Conservation (phyloP, 1,140 invertebrate genomes). For the Bombus polaris region DNA sequence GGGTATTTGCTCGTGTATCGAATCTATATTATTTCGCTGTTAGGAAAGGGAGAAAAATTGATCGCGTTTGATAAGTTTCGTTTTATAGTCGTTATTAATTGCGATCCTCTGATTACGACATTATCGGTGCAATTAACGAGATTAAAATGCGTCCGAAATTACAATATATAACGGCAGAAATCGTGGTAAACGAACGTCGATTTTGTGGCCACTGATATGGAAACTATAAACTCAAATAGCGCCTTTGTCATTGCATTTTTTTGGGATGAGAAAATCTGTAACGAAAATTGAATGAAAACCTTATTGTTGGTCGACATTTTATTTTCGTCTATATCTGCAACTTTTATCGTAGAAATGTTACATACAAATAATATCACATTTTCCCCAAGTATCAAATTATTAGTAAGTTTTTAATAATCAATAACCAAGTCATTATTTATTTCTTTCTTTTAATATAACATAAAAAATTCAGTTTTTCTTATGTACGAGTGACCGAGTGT, state of each 20-base stretch:
- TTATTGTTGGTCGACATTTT: not conserved
- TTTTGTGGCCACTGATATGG: not conserved
- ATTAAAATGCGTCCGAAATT: not conserved
- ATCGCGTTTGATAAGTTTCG: constrained; percentile 39
- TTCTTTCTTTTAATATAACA: too few relatives aligned
- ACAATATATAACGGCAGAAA: not conserved
- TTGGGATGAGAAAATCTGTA: not conserved
- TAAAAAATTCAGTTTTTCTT: too few relatives aligned
- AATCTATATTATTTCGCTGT: not conserved
- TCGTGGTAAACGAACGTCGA: not conserved
- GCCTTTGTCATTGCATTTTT: not conserved
- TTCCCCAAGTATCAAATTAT: too few relatives aligned
- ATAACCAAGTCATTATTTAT: too few relatives aligned
- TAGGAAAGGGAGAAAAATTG: constrained; percentile 8
- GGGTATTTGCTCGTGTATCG: not conserved
- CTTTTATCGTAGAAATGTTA: too few relatives aligned
- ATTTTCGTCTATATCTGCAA: not conserved
- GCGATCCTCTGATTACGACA: constrained; percentile 15
- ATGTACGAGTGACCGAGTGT: too few relatives aligned
- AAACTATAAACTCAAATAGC: not conserved
- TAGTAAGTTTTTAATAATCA: too few relatives aligned
- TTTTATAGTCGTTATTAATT: constrained; percentile 27
- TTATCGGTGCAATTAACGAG: not conserved
- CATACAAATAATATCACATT: too few relatives aligned
- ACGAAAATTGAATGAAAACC: not conserved